Conservation (phyloP, 2,797 vertebrate genomes). For the Myotis myotis region DNA sequence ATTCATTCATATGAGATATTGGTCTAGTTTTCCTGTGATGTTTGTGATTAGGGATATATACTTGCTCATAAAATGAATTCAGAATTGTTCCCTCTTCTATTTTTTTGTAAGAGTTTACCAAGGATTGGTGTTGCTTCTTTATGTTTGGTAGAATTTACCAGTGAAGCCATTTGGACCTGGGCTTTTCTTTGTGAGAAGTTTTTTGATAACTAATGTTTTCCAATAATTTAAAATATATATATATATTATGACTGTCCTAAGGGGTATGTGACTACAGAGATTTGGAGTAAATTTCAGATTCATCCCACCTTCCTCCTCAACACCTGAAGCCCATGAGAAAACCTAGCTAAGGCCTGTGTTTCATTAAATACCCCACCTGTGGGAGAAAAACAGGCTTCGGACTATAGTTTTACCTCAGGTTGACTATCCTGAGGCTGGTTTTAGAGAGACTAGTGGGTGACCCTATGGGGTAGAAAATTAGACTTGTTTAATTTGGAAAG, state of each 20-base stretch:
- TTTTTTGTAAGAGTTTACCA: conserved; percentile 24
- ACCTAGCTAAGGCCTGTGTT: neutral
- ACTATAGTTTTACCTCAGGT: neutral
- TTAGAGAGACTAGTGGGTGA: neutral
- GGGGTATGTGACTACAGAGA: neutral
- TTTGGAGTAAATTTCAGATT: conserved; percentile 21
- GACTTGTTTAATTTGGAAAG: neutral
- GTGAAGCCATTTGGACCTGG: neutral
- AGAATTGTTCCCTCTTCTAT: neutral
- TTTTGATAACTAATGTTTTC: neutral
- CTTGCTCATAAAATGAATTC: neutral
- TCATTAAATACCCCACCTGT: neutral
- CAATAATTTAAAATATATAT: neutral
- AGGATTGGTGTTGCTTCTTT: neutral
- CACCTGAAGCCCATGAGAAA: neutral
- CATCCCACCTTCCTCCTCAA: neutral
- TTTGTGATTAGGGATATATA: neutral
- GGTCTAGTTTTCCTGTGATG: neutral
- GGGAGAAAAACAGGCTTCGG: neutral
- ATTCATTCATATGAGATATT: neutral
- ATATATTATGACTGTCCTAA: neutral
- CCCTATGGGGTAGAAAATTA: neutral
- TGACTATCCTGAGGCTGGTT: neutral
- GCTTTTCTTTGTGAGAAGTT: conserved; percentile 24
- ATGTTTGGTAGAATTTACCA: conserved; percentile 14